phyloP scores from a whole-genome alignment of 2,888 invertebrate species.

The Eledona agricola region DNA sequence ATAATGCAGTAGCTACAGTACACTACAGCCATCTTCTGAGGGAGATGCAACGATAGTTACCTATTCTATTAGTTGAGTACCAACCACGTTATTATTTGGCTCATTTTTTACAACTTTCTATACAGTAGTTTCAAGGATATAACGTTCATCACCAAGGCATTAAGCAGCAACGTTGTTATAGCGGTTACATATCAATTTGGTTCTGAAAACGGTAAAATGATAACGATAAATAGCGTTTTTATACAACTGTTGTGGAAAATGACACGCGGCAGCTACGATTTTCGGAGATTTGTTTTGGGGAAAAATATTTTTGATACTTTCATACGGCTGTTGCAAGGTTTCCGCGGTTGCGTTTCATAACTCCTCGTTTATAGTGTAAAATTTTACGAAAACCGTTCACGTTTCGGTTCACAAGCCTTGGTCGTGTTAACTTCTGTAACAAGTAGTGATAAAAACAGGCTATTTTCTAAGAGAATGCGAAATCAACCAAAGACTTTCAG shows the following conservation, averaged over 20 bases:
- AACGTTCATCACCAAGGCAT: slow-evolving; percentile 27
- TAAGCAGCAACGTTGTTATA: slow-evolving; percentile 32
- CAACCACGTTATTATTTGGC: slow-evolving; percentile 22
- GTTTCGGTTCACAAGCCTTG: slow-evolving; percentile 28
- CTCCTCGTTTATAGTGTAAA: background rate
- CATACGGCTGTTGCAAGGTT: slow-evolving; percentile 49
- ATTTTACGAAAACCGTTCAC: too few relatives aligned
- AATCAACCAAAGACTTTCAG: slow-evolving; percentile 50
- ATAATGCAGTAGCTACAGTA: slow-evolving; percentile 37
- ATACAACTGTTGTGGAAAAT: too few relatives aligned
- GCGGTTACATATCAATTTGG: slow-evolving; percentile 41
- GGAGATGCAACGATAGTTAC: slow-evolving; percentile 41
- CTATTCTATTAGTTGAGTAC: slow-evolving; percentile 35
- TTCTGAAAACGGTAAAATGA: slow-evolving; percentile 19
- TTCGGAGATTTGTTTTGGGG: slow-evolving; percentile 44
- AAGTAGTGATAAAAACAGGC: slow-evolving; percentile 21
- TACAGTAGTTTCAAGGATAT: slow-evolving; percentile 24
- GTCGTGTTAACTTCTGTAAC: slow-evolving; percentile 19
- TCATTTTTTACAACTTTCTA: slow-evolving; percentile 34
- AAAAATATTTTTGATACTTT: slow-evolving; percentile 70
- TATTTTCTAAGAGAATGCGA: slow-evolving; percentile 24
- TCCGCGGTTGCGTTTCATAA: slow-evolving; percentile 1
- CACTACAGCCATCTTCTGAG: slow-evolving; percentile 35
- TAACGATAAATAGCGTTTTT: slow-evolving; percentile 6
- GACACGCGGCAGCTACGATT: slow-evolving; percentile 15